Conservation (phyloP, 2,113 vertebrate genomes). For the Progne subis region DNA sequence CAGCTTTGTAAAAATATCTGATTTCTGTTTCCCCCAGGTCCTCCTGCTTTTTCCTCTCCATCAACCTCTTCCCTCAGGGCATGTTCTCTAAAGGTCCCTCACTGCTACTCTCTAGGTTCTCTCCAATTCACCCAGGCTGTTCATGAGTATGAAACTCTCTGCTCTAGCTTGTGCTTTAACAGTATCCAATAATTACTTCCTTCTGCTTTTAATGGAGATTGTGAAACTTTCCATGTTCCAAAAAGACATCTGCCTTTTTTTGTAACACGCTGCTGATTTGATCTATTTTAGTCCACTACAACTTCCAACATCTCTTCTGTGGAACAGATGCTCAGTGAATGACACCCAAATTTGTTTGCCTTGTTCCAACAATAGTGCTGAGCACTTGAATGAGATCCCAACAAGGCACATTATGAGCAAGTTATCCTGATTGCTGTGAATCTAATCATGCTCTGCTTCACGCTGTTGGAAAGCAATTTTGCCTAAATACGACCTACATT, state of each 20-base stretch:
- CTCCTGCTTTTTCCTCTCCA: not conserved
- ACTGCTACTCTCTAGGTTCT: not conserved
- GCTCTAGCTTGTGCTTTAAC: not conserved
- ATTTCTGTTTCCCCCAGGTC: not conserved
- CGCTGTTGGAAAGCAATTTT: not conserved
- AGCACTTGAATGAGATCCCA: not conserved
- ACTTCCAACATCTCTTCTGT: not conserved
- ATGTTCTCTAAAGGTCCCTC: not conserved
- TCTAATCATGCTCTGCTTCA: not conserved
- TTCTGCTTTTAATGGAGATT: not conserved
- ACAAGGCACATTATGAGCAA: not conserved
- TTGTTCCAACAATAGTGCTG: not conserved
- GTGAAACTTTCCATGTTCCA: not conserved
- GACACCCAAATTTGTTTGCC: not conserved
- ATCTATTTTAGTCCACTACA: conserved; percentile 5
- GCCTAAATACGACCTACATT: not conserved
- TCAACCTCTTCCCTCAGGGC: not conserved
- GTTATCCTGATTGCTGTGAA: not conserved
- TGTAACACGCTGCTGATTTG: not conserved
- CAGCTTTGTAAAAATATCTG: not conserved
- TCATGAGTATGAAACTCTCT: not conserved
- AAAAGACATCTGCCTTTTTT: conserved; percentile 10
- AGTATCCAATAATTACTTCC: not conserved
- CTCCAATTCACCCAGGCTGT: not conserved
- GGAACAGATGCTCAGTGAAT: not conserved